A percentile compares a stretch with the other conserved stretches of the same genome.
Conservation (phyloP, 1,140 invertebrate genomes). For the Steinernema feltiae region DNA sequence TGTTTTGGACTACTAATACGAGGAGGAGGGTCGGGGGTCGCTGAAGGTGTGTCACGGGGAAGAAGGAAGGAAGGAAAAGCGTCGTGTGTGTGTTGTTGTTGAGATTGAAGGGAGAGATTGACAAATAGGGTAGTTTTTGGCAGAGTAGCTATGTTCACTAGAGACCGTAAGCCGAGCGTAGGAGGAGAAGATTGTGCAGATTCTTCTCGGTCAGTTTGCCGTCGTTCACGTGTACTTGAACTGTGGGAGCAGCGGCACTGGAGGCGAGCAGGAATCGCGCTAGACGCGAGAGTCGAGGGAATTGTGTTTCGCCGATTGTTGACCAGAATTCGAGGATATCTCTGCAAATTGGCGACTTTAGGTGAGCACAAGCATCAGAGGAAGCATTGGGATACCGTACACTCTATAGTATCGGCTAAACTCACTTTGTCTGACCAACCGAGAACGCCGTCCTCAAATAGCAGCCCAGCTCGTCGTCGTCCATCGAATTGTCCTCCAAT, state of each 20-base stretch:
- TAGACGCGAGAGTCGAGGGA: slow-evolving; percentile 24
- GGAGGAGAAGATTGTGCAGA: slow-evolving; percentile 32
- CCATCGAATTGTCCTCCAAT: slow-evolving; percentile 29
- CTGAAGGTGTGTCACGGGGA: too few species aligned
- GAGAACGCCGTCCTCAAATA: slow-evolving; percentile 29
- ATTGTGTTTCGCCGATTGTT: slow-evolving; percentile 27
- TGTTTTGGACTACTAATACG: too few species aligned
- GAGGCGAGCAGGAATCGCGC: slow-evolving; percentile 26
- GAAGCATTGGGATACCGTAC: neutral
- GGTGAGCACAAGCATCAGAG: neutral
- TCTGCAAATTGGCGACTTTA: slow-evolving; percentile 19
- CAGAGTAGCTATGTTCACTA: neutral
- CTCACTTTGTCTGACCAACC: slow-evolving; percentile 28
- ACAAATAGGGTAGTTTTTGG: neutral
- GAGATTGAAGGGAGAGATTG: neutral
- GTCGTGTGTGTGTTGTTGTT: neutral
- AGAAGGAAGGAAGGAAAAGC: neutral
- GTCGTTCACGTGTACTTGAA: slow-evolving; percentile 18
- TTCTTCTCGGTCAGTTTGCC: slow-evolving; percentile 23
- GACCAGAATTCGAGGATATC: slow-evolving; percentile 35
- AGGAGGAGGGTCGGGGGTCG: too few species aligned
- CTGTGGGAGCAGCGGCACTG: slow-evolving; percentile 29
- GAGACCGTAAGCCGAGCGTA: slow-evolving; percentile 17
- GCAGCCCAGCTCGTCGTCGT: slow-evolving; percentile 32
- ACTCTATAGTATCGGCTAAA: slow-evolving; percentile 6